Evolutionary conservation across 2,888 invertebrate species (phyloP).

Genomic region (Halictus ligatus): DNA sequence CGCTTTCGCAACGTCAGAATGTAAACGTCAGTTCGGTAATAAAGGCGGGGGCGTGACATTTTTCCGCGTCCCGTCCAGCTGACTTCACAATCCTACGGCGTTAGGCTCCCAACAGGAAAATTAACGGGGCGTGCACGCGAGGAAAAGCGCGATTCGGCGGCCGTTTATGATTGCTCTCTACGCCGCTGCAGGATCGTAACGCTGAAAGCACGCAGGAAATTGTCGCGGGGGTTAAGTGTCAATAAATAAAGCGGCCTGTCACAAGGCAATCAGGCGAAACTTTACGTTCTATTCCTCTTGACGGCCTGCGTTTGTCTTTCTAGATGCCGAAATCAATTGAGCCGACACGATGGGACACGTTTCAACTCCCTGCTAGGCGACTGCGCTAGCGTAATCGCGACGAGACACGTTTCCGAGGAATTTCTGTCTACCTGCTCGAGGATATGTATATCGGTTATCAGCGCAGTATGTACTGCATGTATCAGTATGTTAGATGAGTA

Average conservation of each 20-base stretch:
- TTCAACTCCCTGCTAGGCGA: neutral
- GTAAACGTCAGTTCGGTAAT: neutral
- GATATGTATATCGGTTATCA: no score
- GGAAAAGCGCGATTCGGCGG: conserved; percentile 7
- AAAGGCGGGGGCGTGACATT: conserved; percentile 14
- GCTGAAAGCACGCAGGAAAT: conserved; percentile 49
- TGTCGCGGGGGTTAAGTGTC: conserved; percentile 52
- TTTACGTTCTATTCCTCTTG: conserved; percentile 43
- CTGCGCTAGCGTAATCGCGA: neutral
- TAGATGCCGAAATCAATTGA: conserved; percentile 56
- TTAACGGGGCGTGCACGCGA: neutral
- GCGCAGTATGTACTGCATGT: no score
- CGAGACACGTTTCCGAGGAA: neutral
- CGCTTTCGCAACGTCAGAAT: conserved; percentile 42
- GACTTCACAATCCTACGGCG: neutral
- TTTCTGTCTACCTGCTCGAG: neutral
- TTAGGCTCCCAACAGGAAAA: neutral
- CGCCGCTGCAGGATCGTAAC: conserved; percentile 25
- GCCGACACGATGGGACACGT: conserved; percentile 3
- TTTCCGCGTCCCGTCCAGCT: neutral
- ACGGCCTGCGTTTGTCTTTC: conserved; percentile 38
- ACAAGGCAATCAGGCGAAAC: conserved; percentile 51
- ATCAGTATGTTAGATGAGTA: neutral
- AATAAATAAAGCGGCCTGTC: conserved; percentile 55
- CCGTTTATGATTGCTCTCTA: neutral